Evolutionary conservation across 2,888 invertebrate genomes (phyloP), one percentile per base, ranked within the genome.

Genomic region (Melieria picta): DNA sequence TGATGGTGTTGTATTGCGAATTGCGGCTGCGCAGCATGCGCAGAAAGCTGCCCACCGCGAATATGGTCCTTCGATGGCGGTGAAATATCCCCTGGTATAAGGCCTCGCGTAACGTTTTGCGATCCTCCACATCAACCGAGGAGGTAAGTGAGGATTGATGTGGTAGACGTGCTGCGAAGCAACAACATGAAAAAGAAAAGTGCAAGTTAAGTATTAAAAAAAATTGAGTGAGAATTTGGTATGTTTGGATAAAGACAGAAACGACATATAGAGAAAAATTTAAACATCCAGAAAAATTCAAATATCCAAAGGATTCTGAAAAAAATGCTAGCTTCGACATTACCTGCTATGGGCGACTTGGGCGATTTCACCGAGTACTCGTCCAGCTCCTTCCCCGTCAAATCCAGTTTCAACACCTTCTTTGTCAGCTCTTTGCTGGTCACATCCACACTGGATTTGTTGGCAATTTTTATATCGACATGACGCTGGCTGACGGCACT

Each of bases 31-130:
- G 90, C 77, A 93, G 86, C 93, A 93, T 93, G 77, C 93, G 89
- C 72, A 93, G 88, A 84, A 93, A 93, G 63, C 93, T 93, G 65
- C 93, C 93, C 69, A 93, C 89, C 7, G 93, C 93, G 83, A 93
- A 93, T 79, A 93, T 93, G 74, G 92, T 93, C 82, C 92, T 89
- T 76, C 93, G 88, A 87, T 93, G 93, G 78, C 92, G 90, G 88
- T 93, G 92, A 85, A 93, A 92, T 83, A 93, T 93, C 86, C 93
- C 93, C 87, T 93, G 92, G 85, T 93, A 93, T 79, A 93, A 88
- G 74, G 93, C 92, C 84, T 93, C 93, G 76, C 93, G 88, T 76
- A 85, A 78, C 64, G 92, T 91, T 85, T 93, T 93, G 78, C 93
- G 87, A 84, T 91, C 90, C 80, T 91, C 91, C 62, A 91, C 90